phyloP scores from a whole-genome alignment of 1,140 invertebrate species.

The Gerris buenoi region DNA sequence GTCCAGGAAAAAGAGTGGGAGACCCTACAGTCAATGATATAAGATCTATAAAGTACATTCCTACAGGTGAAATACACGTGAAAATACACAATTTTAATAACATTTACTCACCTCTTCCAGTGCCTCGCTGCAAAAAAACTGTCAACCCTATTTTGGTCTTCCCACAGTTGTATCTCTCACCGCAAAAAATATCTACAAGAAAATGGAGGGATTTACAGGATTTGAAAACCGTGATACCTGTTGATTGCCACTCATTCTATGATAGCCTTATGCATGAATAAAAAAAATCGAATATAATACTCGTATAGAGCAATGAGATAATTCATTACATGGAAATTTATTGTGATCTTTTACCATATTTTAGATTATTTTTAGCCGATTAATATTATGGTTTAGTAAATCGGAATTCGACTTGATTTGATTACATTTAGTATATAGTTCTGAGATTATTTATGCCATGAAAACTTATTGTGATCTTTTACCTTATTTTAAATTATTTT shows the following conservation, averaged over 20 bases:
- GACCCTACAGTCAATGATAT: not conserved
- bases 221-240: not conserved
- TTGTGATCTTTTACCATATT: too few relatives aligned
- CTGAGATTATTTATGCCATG: too few relatives aligned
- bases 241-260: not conserved
- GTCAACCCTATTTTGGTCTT: not conserved
- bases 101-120: not conserved
- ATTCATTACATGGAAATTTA: too few relatives aligned
- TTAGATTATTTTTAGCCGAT: too few relatives aligned
- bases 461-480: too few relatives aligned
- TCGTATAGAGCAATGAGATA: too few relatives aligned
- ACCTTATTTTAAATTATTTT: too few relatives aligned
- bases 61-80: not conserved
- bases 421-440: too few relatives aligned
- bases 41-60: not conserved
- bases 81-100: not conserved
- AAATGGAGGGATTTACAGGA: not conserved
- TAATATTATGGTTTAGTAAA: too few relatives aligned
- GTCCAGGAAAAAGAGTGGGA: not conserved
- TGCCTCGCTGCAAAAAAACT: not conserved
- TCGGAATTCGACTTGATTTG: too few relatives aligned
- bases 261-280: not conserved
- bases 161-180: not conserved
- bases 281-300: too few relatives aligned
- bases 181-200: not conserved